phyloP scores from a whole-genome alignment of 1,140 invertebrate species.

The Vollenhovia emeryi region DNA sequence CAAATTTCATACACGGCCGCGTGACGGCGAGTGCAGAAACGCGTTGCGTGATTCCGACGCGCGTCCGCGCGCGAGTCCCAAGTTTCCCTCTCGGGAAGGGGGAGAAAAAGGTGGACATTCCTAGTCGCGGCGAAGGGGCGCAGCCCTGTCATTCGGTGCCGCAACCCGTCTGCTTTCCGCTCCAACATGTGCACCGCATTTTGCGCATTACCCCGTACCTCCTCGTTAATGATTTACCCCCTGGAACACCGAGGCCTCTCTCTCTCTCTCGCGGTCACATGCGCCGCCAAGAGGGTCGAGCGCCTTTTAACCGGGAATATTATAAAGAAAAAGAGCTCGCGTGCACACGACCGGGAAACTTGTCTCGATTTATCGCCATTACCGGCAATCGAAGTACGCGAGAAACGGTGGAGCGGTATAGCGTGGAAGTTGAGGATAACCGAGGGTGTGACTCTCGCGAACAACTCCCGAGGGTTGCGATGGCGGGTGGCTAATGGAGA shows the following conservation, averaged over 20 bases:
- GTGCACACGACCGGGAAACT: constrained; percentile 14
- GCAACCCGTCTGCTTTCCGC: constrained; percentile 46
- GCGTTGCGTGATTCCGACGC: constrained; percentile 66
- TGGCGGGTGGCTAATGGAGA: background rate
- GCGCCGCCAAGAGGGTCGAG: background rate
- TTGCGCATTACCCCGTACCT: constrained; percentile 27
- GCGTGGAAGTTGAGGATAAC: background rate
- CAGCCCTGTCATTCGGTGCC: constrained; percentile 70
- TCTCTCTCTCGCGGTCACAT: background rate
- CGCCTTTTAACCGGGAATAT: constrained; percentile 22
- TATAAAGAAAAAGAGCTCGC: background rate
- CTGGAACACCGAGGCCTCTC: background rate
- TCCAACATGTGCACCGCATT: constrained; percentile 40
- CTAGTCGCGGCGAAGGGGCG: constrained; percentile 49
- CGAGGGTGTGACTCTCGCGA: background rate
- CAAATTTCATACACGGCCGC: constrained; percentile 75
- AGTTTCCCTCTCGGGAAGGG: constrained; percentile 55
- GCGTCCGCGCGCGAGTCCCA: background rate
- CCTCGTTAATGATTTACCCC: constrained; percentile 63
- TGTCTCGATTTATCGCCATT: constrained; percentile 26
- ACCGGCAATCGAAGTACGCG: background rate
- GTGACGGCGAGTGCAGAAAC: constrained; percentile 33
- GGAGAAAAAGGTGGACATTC: constrained; percentile 63
- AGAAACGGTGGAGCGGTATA: background rate
- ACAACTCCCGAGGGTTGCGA: background rate